phyloP scores from a whole-genome alignment of 2,113 vertebrate genomes.

The Aegithalos caudatus region DNA sequence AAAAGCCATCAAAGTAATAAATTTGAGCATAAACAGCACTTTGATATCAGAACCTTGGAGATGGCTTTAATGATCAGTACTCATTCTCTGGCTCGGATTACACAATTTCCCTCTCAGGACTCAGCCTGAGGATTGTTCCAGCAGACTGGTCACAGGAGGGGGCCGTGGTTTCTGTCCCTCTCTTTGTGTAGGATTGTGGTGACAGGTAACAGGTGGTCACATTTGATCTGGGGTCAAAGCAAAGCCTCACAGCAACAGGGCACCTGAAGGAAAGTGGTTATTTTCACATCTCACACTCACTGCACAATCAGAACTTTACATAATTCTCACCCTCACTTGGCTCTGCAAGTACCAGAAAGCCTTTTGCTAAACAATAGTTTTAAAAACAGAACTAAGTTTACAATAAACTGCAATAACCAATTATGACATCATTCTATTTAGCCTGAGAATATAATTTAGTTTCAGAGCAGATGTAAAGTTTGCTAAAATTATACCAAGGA shows the following conservation, averaged over 20 bases:
- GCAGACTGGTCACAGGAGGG: neutral
- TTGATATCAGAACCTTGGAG: neutral
- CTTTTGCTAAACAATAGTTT: slow-evolving; percentile 68
- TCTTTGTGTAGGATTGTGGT: neutral
- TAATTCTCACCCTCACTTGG: slow-evolving; percentile 76
- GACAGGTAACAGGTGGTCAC: slow-evolving; percentile 49
- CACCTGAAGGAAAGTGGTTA: slow-evolving; percentile 57
- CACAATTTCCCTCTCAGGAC: neutral
- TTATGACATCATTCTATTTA: neutral
- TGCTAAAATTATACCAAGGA: neutral
- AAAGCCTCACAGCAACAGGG: slow-evolving; percentile 57
- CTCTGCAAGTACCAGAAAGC: slow-evolving; percentile 63
- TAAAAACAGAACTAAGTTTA: slow-evolving; percentile 64
- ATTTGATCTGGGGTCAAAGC: slow-evolving; percentile 30
- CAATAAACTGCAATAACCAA: neutral
- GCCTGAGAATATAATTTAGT: neutral
- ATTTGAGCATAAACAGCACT: neutral
- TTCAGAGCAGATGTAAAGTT: neutral
- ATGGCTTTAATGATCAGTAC: neutral
- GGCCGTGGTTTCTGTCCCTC: neutral
- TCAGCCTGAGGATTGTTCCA: slow-evolving; percentile 2
- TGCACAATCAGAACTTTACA: slow-evolving; percentile 70
- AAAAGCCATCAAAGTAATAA: slow-evolving; percentile 3
- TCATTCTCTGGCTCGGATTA: neutral
- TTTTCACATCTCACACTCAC: slow-evolving; percentile 42